Base-by-base conservation (phyloP, 2,113 vertebrate species). In the Plestiodon gilberti region DNA sequence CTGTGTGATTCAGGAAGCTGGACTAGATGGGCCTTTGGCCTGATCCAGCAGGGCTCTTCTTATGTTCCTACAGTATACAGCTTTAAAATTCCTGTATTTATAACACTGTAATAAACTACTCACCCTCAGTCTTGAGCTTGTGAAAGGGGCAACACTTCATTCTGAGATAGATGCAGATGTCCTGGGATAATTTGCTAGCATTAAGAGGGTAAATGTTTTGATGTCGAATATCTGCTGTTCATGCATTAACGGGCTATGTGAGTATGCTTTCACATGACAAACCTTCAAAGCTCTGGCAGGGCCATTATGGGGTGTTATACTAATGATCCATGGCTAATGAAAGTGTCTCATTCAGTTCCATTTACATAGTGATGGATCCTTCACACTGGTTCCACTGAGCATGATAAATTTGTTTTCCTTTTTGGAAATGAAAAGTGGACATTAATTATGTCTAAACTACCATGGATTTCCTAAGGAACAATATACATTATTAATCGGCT, bases 291-390 rank as follows among this genome's bases (percentile, higher is more conserved):
- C 82, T 90, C 78, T 90, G 91, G 88, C 82, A 78, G 61, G 92
- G 64, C 70, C 90, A 90, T 88, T 87, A 91, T 52, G 87, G 35
- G 90, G 87, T 89, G 87, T 76, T 87, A 88, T 92, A 93, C 84
- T 94, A 93, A 89, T 89, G 89, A 92, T 89, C 89, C 83, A 80
- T 74, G 43, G 33, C 86, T 89, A 93, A 94, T 90, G 87, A 90
- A 93, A 94, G 52, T 92, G 82, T 90, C 84, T 89, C 38, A 40
- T 73, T 48, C 71, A 78, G 62, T 88, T 83, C 59, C 87, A 73
- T 90, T 90, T 88, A 85, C 77, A 82, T 93, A 86, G 67, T 74
- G 89, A 93, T 87, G 62, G 77, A 93, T 92, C 85, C 85, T 92
- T 91, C 69, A 80, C 71, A 78, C 70, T 65, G 79, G 38, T 91